A percentile compares a stretch with the other conserved stretches of the same genome.
Evolutionary conservation across 2,797 vertebrate genomes (phyloP).

Genomic region (Bradypodion ventrale): DNA sequence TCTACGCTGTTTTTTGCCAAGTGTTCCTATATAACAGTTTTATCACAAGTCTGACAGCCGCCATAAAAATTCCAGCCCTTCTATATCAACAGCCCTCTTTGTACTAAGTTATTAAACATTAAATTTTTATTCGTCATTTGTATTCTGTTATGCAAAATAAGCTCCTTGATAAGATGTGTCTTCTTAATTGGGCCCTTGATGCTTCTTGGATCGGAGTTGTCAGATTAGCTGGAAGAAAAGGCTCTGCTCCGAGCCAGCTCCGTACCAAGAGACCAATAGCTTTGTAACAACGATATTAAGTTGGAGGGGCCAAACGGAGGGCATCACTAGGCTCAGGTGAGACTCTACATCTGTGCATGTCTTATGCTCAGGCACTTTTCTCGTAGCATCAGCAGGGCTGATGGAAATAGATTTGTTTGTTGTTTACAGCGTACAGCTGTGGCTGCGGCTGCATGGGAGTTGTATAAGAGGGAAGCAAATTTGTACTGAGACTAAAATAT

Average conservation of each 20-base stretch:
- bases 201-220: conserved; percentile 89
- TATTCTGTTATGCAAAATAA: conserved; percentile 93
- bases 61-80: conserved; percentile 87
- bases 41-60: conserved; percentile 88
- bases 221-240: conserved; percentile 86
- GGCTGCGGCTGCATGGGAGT: conserved; percentile 87
- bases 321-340: conserved; percentile 93
- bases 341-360: conserved; percentile 88
- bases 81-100: conserved; percentile 88
- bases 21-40: conserved; percentile 89
- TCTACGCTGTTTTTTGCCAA: conserved; percentile 86
- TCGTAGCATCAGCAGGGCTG: conserved; percentile 84
- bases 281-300: conserved; percentile 86
- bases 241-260: conserved; percentile 78
- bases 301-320: conserved; percentile 85
- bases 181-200: conserved; percentile 95
- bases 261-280: conserved; percentile 86
- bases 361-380: conserved; percentile 82
- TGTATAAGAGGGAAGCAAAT: conserved; percentile 86
- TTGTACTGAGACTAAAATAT: conserved; percentile 88
- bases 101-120: conserved; percentile 92
- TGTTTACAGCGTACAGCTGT: conserved; percentile 94
- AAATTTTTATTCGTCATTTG: conserved; percentile 90
- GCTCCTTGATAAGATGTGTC: conserved; percentile 92
- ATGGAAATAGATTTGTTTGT: conserved; percentile 85